Evolutionary conservation across 2,888 invertebrate genomes (phyloP).

Genomic region (Netelia melanura): DNA sequence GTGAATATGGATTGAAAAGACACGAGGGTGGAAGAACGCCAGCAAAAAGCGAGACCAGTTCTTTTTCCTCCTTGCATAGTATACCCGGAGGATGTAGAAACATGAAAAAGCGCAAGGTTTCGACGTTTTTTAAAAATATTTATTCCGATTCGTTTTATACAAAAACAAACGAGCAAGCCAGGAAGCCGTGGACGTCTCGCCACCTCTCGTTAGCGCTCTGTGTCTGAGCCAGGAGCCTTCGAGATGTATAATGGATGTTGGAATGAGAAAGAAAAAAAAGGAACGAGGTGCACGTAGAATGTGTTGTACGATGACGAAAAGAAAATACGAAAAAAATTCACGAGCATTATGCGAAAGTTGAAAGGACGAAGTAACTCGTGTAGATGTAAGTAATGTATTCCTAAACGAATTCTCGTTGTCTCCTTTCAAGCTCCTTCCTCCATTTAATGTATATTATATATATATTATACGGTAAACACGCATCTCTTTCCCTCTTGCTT

Average conservation of each 20-base stretch:
- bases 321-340: constrained; percentile 1
- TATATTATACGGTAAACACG: not conserved
- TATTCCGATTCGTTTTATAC: constrained; percentile 1
- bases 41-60: not conserved
- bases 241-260: constrained; percentile 16
- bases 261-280: not conserved
- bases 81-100: not conserved
- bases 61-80: not conserved
- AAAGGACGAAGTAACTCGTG: constrained; percentile 9
- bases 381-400: constrained; percentile 24
- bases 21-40: constrained; percentile 15
- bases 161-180: constrained; percentile 7
- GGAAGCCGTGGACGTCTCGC: constrained; percentile 8
- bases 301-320: constrained; percentile 4
- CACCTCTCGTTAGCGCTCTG: constrained; percentile 36
- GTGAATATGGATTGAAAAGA: constrained; percentile 5
- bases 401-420: constrained; percentile 13
- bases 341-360: not conserved
- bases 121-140: not conserved
- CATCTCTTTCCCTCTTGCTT: not conserved
- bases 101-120: constrained; percentile 13
- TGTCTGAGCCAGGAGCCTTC: constrained; percentile 30
- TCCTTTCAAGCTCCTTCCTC: not conserved
- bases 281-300: not conserved
- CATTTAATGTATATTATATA: not conserved